Conservation (phyloP, 2,113 vertebrate genomes). For the Acrocephalus kingi region DNA sequence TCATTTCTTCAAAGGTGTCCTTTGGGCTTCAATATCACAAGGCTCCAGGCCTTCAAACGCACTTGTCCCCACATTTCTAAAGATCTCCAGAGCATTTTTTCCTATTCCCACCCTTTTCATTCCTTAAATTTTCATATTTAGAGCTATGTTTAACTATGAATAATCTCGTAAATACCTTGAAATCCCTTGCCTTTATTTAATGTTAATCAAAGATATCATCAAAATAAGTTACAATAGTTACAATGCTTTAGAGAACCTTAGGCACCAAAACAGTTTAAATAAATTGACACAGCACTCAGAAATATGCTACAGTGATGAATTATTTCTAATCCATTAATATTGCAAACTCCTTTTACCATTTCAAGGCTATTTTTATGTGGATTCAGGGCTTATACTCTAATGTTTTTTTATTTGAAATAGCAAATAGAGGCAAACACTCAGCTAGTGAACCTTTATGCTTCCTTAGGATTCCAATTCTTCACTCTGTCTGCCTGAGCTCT, state of each 20-base stretch:
- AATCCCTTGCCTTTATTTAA: neutral
- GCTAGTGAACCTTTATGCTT: neutral
- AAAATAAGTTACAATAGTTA: neutral
- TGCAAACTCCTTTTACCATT: slow-evolving; percentile 10
- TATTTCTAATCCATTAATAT: slow-evolving; percentile 40
- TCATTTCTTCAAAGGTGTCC: neutral
- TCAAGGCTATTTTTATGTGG: neutral
- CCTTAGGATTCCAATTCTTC: neutral
- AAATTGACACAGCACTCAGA: slow-evolving; percentile 2
- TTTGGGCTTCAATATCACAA: neutral
- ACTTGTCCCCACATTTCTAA: neutral
- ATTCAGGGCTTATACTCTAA: neutral
- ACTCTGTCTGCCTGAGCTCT: neutral
- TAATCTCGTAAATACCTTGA: neutral
- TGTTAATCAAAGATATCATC: neutral
- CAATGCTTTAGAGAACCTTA: neutral
- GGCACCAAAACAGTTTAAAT: slow-evolving; percentile 2
- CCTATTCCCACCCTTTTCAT: neutral
- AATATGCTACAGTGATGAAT: neutral
- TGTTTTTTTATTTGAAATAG: slow-evolving; percentile 1
- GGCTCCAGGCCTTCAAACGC: neutral
- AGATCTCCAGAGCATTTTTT: neutral
- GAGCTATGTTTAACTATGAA: neutral
- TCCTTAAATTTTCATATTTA: neutral
- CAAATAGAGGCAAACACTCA: neutral